Evolutionary conservation across 1,140 invertebrate genomes (phyloP), one percentile per base, ranked within the genome.

Genomic region (Tetraneura akinire): DNA sequence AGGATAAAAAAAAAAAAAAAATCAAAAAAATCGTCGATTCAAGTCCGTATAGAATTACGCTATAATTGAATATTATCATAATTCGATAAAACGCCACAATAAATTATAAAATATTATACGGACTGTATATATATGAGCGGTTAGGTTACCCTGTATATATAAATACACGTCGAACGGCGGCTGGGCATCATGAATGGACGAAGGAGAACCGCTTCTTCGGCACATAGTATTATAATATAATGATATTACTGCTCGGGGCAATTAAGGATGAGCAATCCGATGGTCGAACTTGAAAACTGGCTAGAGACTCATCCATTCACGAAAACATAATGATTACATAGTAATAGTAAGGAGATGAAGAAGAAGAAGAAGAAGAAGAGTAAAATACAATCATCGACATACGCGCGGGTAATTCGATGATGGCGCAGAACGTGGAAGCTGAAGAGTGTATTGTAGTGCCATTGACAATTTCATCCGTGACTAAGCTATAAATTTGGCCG

Each of bases 361-460:
- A 2, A n/a, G 14, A 53, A 53, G 45, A 8, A 37, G 32, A 37
- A 37, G 32, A 37, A 45, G 13, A 8, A n/a, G n/a, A 21, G 45
- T 70, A n/a, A n/a, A 29, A 29, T 32, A 71, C 45, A 51, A 71
- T 71, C 68, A 51, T 49, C 26, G 29, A 51, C 47, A 23, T 51
- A 47, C 13, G 23, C 21, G 49, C n/a, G 68, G 47, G 13, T 78
- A 78, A 78, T 60, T 78, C 74, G 55, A 78, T 78, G 74, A 78
- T 78, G 18, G 23, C 55, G 55, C 74, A 62, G 37, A 78, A 78
- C 74, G 37, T 78, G 4, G 21, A 4, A 51, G 45, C 3, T 37
- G 8, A 62, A 62, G n/a, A n/a, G n/a, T n/a, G n/a, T n/a, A n/a
- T n/a, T n/a, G 53, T 29, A 16, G 23, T 45, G 21, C 37, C 37